These are phyloP conservation scores for Platorchestia sp. DNA, from an alignment of 1,140 invertebrate genomes.

Conservation along the genomic window DNA sequence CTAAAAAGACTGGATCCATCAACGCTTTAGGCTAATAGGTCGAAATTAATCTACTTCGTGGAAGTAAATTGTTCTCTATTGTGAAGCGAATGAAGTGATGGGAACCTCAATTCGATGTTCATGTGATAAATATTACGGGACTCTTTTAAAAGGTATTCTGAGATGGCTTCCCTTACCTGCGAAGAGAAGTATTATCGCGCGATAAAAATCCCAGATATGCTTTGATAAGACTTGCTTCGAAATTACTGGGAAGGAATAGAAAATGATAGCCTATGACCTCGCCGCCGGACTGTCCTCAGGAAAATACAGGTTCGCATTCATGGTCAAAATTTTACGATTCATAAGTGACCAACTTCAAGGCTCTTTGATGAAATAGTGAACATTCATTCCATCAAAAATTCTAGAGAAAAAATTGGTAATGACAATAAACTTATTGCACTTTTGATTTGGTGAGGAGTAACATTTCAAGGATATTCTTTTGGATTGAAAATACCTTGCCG, in stretches of 20 bases:
- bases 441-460: background rate
- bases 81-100: background rate
- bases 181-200: background rate
- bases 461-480: background rate
- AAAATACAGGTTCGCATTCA: background rate
- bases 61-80: background rate
- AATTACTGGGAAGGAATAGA: slow-evolving; percentile 15
- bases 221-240: background rate
- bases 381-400: background rate
- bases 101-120: background rate
- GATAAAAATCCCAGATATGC: background rate
- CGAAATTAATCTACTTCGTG: background rate
- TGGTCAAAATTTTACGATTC: background rate
- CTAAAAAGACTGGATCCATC: slow-evolving; percentile 26
- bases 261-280: background rate
- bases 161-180: background rate
- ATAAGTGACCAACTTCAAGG: background rate
- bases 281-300: background rate
- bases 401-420: background rate
- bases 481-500: background rate
- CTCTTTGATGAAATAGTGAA: background rate
- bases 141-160: background rate
- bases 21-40: slow-evolving; percentile 50
- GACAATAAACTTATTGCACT: background rate
- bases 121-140: background rate